phyloP scores from a whole-genome alignment of 2,797 vertebrate genomes.

The Notamacropus eugenii region DNA sequence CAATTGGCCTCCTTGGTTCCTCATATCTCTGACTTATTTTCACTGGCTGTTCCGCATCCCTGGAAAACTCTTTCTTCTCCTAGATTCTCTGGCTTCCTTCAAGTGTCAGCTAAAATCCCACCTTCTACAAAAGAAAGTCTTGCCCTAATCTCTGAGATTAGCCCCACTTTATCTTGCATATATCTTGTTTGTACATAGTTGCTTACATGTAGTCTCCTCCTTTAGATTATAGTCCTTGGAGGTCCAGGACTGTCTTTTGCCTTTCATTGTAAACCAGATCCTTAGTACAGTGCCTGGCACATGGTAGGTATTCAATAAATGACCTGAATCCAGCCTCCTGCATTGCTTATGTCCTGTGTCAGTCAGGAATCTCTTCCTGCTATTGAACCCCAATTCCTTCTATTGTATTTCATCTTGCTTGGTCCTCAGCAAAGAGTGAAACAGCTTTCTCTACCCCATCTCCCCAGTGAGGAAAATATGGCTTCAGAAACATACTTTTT shows the following conservation, averaged over 20 bases:
- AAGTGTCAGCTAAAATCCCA: not conserved
- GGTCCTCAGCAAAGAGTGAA: not conserved
- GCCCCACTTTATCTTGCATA: not conserved
- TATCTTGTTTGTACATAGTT: not conserved
- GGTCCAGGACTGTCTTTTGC: not conserved
- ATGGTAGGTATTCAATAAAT: not conserved
- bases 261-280: not conserved
- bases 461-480: not conserved
- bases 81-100: not conserved
- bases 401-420: not conserved
- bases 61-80: not conserved
- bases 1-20: not conserved
- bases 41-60: not conserved
- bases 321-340: not conserved
- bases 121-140: not conserved
- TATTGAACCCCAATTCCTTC: not conserved
- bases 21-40: not conserved
- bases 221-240: not conserved
- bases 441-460: not conserved
- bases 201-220: not conserved
- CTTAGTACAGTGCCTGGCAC: not conserved
- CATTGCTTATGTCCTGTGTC: not conserved
- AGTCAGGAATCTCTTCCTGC: not conserved
- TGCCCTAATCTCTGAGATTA: not conserved
- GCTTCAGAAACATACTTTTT: not conserved